phyloP scores from a whole-genome alignment of 2,797 vertebrate genomes.

The Myotis myotis region DNA sequence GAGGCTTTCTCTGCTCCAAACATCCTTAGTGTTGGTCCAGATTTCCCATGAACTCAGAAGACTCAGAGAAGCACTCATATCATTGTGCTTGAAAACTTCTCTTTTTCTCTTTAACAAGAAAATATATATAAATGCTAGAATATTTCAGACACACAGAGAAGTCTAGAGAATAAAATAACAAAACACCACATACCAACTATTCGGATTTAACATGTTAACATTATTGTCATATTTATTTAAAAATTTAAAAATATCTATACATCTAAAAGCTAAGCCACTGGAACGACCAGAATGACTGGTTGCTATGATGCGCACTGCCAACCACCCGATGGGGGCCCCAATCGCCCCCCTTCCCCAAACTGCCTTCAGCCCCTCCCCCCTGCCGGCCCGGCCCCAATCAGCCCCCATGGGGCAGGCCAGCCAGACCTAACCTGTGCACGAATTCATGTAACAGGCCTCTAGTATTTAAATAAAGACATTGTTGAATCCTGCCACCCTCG shows the following conservation, averaged over 20 bases:
- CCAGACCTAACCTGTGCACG: no score
- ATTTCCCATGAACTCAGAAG: not conserved
- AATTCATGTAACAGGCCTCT: not conserved
- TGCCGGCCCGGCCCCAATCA: rapidly evolving
- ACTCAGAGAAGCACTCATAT: not conserved
- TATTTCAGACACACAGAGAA: slow-evolving; percentile 19
- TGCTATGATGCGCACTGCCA: no score
- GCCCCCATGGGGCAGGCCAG: no score
- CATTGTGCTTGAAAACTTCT: not conserved
- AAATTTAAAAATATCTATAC: not conserved
- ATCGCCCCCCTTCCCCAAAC: no score
- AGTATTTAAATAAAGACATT: not conserved
- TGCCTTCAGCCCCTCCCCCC: no score
- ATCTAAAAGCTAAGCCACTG: no score
- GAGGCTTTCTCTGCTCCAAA: not conserved
- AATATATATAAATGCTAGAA: slow-evolving; percentile 10
- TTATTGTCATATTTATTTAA: slow-evolving; percentile 59
- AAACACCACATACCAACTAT: not conserved
- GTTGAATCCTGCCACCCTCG: not conserved
- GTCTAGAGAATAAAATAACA: slow-evolving; percentile 21
- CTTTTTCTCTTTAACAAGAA: slow-evolving; percentile 21
- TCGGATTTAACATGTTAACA: slow-evolving; percentile 42
- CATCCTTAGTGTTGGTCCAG: not conserved
- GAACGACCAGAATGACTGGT: no score
- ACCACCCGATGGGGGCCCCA: no score